These are phyloP conservation scores for Stegodyphus dumicola DNA, from an alignment of 1,140 invertebrate genomes.

Conservation along the genomic window DNA sequence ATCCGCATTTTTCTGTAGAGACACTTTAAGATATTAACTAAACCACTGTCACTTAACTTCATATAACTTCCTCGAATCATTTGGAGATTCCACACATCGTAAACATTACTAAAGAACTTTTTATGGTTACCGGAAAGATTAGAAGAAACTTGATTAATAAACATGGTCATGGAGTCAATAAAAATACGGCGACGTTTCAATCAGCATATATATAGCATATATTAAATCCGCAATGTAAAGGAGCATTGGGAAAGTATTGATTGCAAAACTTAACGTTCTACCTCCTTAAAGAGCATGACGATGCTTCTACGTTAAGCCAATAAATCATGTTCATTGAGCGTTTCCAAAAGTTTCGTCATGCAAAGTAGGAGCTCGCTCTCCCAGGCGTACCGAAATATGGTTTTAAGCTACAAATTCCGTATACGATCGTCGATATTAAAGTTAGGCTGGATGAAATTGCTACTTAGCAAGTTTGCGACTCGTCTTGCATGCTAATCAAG, in stretches of 20 bases:
- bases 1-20: too few species aligned
- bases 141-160: too few species aligned
- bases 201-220: background rate
- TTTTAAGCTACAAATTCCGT: slow-evolving; percentile 54
- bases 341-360: slow-evolving; percentile 60
- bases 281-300: slow-evolving; percentile 28
- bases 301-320: slow-evolving; percentile 17
- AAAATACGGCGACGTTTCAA: background rate
- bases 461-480: slow-evolving; percentile 45
- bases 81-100: too few species aligned
- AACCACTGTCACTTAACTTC: too few species aligned
- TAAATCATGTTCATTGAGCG: slow-evolving; percentile 57
- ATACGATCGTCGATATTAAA: slow-evolving; percentile 53
- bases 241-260: slow-evolving; percentile 25
- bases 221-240: background rate
- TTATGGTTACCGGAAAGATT: too few species aligned
- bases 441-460: slow-evolving; percentile 35
- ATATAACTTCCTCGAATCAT: too few species aligned
- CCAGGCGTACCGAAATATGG: slow-evolving; percentile 19
- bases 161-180: background rate
- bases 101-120: too few species aligned
- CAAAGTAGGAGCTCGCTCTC: slow-evolving; percentile 21
- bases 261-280: slow-evolving; percentile 45
- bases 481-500: slow-evolving; percentile 51
- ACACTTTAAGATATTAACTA: too few species aligned